Percentiles rank a stretch among this genome's conserved stretches.
Conservation (phyloP, 2,797 vertebrate species). For the Muscicapa striata region DNA sequence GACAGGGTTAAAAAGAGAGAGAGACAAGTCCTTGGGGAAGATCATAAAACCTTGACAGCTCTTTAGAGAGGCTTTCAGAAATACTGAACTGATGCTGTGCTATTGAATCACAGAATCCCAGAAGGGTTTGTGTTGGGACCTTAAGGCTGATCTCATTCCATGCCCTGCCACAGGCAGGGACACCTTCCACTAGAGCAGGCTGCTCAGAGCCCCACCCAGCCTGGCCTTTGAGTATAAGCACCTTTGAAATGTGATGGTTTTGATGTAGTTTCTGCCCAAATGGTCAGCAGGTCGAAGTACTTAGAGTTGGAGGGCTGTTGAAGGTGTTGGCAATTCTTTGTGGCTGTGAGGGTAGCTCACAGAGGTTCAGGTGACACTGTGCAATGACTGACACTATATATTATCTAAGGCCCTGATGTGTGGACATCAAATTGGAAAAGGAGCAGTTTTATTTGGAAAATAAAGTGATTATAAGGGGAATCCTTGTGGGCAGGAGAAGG, state of each 20-base stretch:
- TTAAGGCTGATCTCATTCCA: neutral
- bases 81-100: neutral
- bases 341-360: neutral
- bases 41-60: neutral
- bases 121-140: neutral
- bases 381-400: accelerated
- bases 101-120: neutral
- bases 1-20: neutral
- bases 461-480: neutral
- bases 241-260: neutral
- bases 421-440: neutral
- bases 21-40: neutral
- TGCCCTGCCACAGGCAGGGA: neutral
- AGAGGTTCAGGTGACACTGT: neutral
- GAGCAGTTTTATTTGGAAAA: neutral
- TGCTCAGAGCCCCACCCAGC: neutral
- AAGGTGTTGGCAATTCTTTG: neutral
- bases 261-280: neutral
- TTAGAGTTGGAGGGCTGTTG: neutral
- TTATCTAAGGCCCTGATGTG: neutral
- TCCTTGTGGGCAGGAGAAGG: neutral
- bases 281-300: neutral
- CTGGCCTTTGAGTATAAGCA: neutral
- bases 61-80: neutral
- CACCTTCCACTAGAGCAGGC: neutral